These are phyloP conservation scores for Caenorhabditis drosophilae DNA, from an alignment of 2,888 invertebrate genomes.

Conservation along the genomic window DNA sequence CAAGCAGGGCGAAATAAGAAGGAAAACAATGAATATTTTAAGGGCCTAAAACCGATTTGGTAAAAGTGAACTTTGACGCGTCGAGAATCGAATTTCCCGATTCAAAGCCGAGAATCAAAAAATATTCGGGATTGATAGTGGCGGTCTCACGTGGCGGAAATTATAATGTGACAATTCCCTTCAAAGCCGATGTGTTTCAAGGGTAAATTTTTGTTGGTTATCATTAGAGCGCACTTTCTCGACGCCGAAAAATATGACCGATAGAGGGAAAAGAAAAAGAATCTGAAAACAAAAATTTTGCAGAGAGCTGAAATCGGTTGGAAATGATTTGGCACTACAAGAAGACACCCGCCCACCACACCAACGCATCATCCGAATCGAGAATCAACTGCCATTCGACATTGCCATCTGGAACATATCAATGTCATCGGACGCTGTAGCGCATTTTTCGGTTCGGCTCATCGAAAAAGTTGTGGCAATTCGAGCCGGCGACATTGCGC, in stretches of 20 bases:
- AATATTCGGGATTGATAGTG: conserved; percentile 71
- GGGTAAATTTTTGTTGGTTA: conserved; percentile 68
- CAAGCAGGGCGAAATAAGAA: no score
- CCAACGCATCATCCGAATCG: conserved; percentile 71
- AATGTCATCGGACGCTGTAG: conserved; percentile 74
- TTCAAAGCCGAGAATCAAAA: conserved; percentile 13
- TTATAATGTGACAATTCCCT: conserved; percentile 76
- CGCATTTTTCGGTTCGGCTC: conserved; percentile 53
- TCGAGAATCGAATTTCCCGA: conserved; percentile 14
- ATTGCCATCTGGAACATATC: conserved; percentile 79
- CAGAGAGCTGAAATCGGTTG: conserved; percentile 36
- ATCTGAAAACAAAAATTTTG: conserved; percentile 4
- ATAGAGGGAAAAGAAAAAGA: neutral
- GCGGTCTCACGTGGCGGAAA: conserved; percentile 72
- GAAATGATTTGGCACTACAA: conserved; percentile 47
- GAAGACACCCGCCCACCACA: conserved; percentile 42
- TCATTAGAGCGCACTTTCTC: neutral
- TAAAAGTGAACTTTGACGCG: conserved; percentile 59
- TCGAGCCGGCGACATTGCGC: conserved; percentile 46
- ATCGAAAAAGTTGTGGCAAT: conserved; percentile 46
- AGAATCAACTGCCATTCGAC: conserved; percentile 80
- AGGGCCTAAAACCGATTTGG: conserved; percentile 54
- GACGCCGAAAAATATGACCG: no score
- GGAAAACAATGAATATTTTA: conserved; percentile 8
- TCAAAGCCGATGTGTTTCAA: conserved; percentile 73